A percentile compares a stretch with the other conserved stretches of the same genome.
Evolutionary conservation across 2,888 invertebrate species (phyloP).

Genomic region (Drosophila niveifrons): DNA sequence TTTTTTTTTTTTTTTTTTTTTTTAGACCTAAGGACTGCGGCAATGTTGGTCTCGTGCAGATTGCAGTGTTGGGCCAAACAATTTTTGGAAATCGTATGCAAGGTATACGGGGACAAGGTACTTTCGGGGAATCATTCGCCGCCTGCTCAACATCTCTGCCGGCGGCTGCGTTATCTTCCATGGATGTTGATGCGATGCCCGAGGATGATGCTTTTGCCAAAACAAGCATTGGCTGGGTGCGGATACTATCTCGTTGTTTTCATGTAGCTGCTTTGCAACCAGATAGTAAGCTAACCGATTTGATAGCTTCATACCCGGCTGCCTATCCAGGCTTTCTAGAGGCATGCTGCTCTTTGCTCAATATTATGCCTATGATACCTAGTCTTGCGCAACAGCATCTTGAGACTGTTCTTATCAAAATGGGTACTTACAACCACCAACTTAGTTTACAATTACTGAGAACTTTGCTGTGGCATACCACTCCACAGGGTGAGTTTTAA

Average conservation of each 20-base stretch:
- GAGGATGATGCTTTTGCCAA: conserved; percentile 85
- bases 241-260: conserved; percentile 92
- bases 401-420: conserved; percentile 89
- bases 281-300: conserved; percentile 84
- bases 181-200: conserved; percentile 61
- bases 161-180: conserved; percentile 23
- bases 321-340: conserved; percentile 89
- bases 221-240: conserved; percentile 93
- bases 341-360: conserved; percentile 90
- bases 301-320: conserved; percentile 87
- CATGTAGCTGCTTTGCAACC: conserved; percentile 85
- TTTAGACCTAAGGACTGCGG: conserved; percentile 94
- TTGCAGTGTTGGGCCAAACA: conserved; percentile 93
- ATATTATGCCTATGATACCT: conserved; percentile 89
- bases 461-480: conserved; percentile 87
- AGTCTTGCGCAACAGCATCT: conserved; percentile 87
- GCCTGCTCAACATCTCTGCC: conserved; percentile 55
- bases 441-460: conserved; percentile 87
- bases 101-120: conserved; percentile 52
- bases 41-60: conserved; percentile 95
- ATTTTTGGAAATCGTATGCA: conserved; percentile 88
- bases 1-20: conserved; percentile 84
- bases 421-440: conserved; percentile 89
- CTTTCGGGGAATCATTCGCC: conserved; percentile 56
- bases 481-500: conserved; percentile 82